phyloP scores from a whole-genome alignment of 2,797 vertebrate species.

The Leptatherina wallacei region DNA sequence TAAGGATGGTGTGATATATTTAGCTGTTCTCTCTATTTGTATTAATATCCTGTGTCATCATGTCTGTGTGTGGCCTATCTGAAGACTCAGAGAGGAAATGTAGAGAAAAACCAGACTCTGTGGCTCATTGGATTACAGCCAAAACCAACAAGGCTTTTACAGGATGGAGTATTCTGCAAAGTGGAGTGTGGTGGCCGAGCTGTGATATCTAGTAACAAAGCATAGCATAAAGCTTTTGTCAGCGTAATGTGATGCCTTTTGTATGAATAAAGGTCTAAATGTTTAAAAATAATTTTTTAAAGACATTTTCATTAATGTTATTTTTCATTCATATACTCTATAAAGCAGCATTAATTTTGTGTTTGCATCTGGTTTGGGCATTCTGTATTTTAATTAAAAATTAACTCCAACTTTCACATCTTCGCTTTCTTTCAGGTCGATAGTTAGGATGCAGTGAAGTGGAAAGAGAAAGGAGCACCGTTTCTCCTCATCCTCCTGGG shows the following conservation, averaged over 20 bases:
- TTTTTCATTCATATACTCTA: neutral
- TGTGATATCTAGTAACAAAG: conserved; percentile 19
- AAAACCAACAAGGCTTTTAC: conserved; percentile 56
- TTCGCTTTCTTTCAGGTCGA: conserved; percentile 52
- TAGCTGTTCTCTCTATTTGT: conserved; percentile 6
- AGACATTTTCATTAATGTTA: neutral
- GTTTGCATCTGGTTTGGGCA: neutral
- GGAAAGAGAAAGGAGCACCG: conserved; percentile 22
- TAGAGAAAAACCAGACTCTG: conserved; percentile 72
- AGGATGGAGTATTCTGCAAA: conserved; percentile 39
- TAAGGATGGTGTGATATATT: conserved; percentile 14
- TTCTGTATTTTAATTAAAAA: neutral
- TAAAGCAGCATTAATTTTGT: neutral
- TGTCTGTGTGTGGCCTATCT: conserved; percentile 27
- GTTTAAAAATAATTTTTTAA: neutral
- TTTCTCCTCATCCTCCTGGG: conserved; percentile 44
- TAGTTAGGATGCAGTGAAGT: conserved; percentile 50
- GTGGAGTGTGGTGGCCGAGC: conserved; percentile 22
- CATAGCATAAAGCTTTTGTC: conserved; percentile 14
- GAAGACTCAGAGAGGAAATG: conserved; percentile 40
- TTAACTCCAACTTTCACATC: conserved; percentile 25
- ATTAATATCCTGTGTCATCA: conserved; percentile 22
- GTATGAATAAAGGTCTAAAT: neutral
- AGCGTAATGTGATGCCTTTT: conserved; percentile 1
- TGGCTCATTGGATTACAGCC: conserved; percentile 67